Evolutionary conservation across 2,888 invertebrate species (phyloP).

Genomic region (Mamestra brassicae): DNA sequence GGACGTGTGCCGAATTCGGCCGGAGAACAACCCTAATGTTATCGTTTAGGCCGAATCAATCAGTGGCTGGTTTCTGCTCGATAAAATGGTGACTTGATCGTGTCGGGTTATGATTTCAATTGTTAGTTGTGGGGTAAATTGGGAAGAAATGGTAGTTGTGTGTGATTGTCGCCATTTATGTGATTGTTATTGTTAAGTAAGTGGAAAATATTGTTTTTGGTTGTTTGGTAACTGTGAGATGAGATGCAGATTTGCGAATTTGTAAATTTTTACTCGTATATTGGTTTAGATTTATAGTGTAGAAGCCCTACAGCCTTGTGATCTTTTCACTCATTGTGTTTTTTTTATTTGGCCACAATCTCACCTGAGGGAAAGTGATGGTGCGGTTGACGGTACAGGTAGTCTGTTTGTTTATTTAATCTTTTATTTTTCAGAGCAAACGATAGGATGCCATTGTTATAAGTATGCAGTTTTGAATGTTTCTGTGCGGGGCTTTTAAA

Average conservation of each 20-base stretch:
- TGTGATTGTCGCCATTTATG: conserved; percentile 3
- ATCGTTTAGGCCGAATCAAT: conserved; percentile 65
- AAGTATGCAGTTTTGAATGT: neutral
- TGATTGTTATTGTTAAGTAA: neutral
- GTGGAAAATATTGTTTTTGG: neutral
- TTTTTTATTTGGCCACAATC: no score
- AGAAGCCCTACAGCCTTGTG: no score
- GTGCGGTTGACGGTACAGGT: no score
- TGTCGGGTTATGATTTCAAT: conserved; percentile 57
- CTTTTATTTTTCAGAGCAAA: no score
- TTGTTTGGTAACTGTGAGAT: neutral
- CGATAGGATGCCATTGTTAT: no score
- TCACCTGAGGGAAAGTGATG: no score
- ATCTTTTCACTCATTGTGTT: no score
- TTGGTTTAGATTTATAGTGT: no score
- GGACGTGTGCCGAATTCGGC: conserved; percentile 63
- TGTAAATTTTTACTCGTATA: neutral
- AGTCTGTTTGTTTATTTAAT: no score
- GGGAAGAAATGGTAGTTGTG: neutral
- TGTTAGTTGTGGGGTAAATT: conserved; percentile 40
- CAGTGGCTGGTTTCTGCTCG: conserved; percentile 54
- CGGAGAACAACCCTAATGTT: conserved; percentile 56
- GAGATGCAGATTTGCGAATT: neutral
- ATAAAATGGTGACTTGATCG: conserved; percentile 58
- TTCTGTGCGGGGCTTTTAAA: neutral